Percentiles rank a stretch among this genome's conserved stretches.
phyloP scores from a whole-genome alignment of 2,797 vertebrate genomes.

The Tamandua tetradactyla region DNA sequence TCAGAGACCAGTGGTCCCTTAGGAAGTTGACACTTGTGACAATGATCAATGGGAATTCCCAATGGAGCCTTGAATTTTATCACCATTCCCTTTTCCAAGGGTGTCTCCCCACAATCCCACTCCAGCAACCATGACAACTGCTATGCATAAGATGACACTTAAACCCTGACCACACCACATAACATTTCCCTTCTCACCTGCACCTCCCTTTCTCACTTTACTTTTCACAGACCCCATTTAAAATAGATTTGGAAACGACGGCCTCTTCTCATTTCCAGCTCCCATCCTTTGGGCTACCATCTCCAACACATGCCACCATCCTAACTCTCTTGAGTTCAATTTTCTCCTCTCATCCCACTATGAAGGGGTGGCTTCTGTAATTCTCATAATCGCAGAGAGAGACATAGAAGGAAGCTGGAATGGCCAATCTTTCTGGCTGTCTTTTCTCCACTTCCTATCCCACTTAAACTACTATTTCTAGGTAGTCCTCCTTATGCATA shows the following conservation, averaged over 20 bases:
- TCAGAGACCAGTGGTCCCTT: neutral
- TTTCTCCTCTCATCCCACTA: neutral
- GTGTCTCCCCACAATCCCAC: neutral
- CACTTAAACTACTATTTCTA: neutral
- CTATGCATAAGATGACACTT: neutral
- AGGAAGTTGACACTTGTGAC: slow-evolving; percentile 25
- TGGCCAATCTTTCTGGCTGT: neutral
- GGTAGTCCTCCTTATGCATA: neutral
- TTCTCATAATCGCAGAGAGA: neutral
- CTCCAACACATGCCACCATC: neutral
- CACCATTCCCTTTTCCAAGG: slow-evolving; percentile 10
- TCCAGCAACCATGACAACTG: neutral
- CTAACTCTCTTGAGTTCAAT: neutral
- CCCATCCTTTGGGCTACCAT: neutral
- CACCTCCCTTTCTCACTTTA: neutral
- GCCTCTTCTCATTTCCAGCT: neutral
- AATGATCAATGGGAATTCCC: slow-evolving; percentile 31
- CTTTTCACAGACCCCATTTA: neutral
- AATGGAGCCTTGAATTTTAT: neutral
- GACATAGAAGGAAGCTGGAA: neutral
- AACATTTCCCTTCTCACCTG: neutral
- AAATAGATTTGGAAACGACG: neutral
- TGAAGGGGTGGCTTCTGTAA: neutral
- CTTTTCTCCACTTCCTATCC: neutral
- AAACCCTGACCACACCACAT: neutral